Percentiles rank a stretch among this genome's conserved stretches.
Evolutionary conservation across 1,140 invertebrate genomes (phyloP).

Genomic region (Tribolium madens): DNA sequence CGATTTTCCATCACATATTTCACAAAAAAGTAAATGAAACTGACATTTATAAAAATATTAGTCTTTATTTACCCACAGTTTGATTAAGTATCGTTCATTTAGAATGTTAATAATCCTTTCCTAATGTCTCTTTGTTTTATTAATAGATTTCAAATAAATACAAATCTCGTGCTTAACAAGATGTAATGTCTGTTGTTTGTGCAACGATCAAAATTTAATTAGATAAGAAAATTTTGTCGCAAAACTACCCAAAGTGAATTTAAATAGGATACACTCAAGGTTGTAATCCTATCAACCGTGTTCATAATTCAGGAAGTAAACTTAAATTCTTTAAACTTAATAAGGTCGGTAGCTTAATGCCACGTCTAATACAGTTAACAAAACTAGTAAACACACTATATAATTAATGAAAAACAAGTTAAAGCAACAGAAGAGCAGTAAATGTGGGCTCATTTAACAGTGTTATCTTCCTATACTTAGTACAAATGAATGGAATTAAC

Average conservation of each 20-base stretch:
- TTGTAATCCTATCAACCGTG: slow-evolving; percentile 23
- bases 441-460: slow-evolving; percentile 8
- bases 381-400: slow-evolving; percentile 34
- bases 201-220: slow-evolving; percentile 13
- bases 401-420: slow-evolving; percentile 35
- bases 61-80: too few species aligned
- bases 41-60: too few species aligned
- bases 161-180: too few species aligned
- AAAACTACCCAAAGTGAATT: slow-evolving; percentile 20
- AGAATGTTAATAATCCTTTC: too few species aligned
- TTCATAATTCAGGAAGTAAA: slow-evolving; percentile 19
- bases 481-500: slow-evolving; percentile 1
- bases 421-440: slow-evolving; percentile 28
- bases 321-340: slow-evolving; percentile 35
- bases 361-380: slow-evolving; percentile 36
- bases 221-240: background rate
- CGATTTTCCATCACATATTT: too few species aligned
- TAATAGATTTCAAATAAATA: too few species aligned
- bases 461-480: background rate
- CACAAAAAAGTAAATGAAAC: too few species aligned
- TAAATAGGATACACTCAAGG: slow-evolving; percentile 27
- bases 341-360: slow-evolving; percentile 16
- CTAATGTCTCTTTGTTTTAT: too few species aligned
- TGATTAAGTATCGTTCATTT: too few species aligned
- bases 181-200: background rate